Evolutionary conservation across 2,888 invertebrate species (phyloP), one percentile per base, ranked within the genome.

Genomic region (Eupithecia abbreviata): DNA sequence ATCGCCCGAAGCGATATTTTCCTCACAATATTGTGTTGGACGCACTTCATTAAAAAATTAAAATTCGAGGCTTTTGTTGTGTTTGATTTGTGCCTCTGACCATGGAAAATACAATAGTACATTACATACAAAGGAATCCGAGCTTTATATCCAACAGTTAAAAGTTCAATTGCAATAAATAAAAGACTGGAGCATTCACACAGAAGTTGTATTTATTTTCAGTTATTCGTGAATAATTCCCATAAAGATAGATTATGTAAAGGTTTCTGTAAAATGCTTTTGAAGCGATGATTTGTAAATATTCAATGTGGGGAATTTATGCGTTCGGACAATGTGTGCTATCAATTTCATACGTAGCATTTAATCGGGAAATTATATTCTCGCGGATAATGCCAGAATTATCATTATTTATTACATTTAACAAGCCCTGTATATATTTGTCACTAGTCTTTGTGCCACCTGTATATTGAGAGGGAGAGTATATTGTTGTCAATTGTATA

Each of bases 31-130:
- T 91, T 90, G 90, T 91, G 88, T 88, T 88, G 88, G 89, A 85
- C 88, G 88, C 89, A 92, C 91, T 94, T 93, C 93, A 93, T 94
- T 94, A 93, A 93, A 92, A 92, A 89, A 86, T 90, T 90, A 88
- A 92, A 93, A 92, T 91, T 91, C 91, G 87, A 87, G 82, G 84
- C 87, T 90, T 90, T 93, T 93, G 93, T 93, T 88, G 84, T 83
- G 75, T 88, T 86, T 93, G 94, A 94, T 93, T 94, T 93, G 93
- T 93, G 90, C 89, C 87, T 87, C 87, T 89, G 90, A 87, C 85
- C 89, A 88, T 91, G 87, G 89, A 87, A 89, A 89, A 89, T 87
- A 91, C 90, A 90, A 87, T 87, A 86, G 87, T 77, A 85, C 84
- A 85, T 85, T 86, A 87, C 84, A 79, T 85, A 85, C 82, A 82